Conservation (phyloP, 2,797 vertebrate species). For the Chloroceryle amazona region DNA sequence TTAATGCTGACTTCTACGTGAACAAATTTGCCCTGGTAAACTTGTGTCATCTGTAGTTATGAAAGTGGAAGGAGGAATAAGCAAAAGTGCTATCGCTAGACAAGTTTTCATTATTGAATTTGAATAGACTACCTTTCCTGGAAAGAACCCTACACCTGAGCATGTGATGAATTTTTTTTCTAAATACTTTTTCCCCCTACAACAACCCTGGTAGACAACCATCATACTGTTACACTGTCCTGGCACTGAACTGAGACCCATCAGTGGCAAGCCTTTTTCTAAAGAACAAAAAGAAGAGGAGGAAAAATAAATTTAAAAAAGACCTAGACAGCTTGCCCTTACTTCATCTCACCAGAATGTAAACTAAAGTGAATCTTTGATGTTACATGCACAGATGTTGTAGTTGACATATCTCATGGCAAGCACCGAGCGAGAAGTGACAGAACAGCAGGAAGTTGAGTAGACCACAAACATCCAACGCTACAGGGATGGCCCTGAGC, state of each 20-base stretch:
- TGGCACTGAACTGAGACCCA: constrained; percentile 6
- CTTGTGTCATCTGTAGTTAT: neutral
- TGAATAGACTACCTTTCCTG: neutral
- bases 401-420: constrained; percentile 71
- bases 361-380: constrained; percentile 84
- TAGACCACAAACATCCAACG: constrained; percentile 80
- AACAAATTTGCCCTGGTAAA: neutral
- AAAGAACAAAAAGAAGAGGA: constrained; percentile 27
- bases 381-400: constrained; percentile 82
- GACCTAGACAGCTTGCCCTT: constrained; percentile 73
- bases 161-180: neutral
- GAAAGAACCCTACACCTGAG: neutral
- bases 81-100: neutral
- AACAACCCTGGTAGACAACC: neutral
- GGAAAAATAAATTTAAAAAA: constrained; percentile 39
- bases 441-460: constrained; percentile 72
- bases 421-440: constrained; percentile 72
- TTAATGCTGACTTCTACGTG: neutral
- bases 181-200: neutral
- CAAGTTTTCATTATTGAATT: constrained; percentile 5
- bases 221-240: neutral
- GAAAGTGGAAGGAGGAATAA: neutral
- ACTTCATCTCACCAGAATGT: constrained; percentile 81
- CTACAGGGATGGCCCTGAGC: constrained; percentile 63
- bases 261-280: neutral